These are phyloP conservation scores for Laterallus jamaicensis DNA, from an alignment of 2,113 vertebrate genomes.

Conservation along the genomic window DNA sequence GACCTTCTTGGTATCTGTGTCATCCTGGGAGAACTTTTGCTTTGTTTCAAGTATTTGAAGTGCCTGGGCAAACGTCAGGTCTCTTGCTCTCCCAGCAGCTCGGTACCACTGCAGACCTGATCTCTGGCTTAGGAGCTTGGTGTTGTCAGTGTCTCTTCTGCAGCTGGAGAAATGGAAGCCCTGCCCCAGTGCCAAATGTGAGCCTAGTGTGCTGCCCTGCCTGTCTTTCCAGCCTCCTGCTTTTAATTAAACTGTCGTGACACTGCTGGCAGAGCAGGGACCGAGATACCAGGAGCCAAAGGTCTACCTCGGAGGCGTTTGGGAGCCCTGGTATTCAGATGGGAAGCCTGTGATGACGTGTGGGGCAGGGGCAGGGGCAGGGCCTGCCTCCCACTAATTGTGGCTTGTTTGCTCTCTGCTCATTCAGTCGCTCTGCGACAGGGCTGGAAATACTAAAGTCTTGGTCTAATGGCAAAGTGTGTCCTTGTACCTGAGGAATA, in stretches of 20 bases:
- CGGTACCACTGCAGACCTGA: accelerated
- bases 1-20: background rate
- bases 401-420: background rate
- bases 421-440: accelerated
- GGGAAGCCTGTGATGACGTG: accelerated
- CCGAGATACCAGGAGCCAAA: background rate
- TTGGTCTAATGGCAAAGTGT: background rate
- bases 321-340: background rate
- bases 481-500: background rate
- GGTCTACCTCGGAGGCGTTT: background rate
- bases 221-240: background rate
- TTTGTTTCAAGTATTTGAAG: background rate
- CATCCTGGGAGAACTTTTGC: accelerated
- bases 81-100: background rate
- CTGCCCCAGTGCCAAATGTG: background rate
- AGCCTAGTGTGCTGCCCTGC: background rate
- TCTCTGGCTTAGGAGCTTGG: background rate
- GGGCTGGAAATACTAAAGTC: background rate
- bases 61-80: background rate
- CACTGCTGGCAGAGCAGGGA: background rate
- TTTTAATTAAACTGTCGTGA: slow-evolving; percentile 26
- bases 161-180: background rate
- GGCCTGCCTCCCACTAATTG: background rate
- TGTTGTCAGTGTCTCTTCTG: background rate
- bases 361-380: background rate